Evolutionary conservation across 2,113 vertebrate genomes (phyloP), one percentile per base, ranked within the genome.

Genomic region (Ammospiza caudacuta): DNA sequence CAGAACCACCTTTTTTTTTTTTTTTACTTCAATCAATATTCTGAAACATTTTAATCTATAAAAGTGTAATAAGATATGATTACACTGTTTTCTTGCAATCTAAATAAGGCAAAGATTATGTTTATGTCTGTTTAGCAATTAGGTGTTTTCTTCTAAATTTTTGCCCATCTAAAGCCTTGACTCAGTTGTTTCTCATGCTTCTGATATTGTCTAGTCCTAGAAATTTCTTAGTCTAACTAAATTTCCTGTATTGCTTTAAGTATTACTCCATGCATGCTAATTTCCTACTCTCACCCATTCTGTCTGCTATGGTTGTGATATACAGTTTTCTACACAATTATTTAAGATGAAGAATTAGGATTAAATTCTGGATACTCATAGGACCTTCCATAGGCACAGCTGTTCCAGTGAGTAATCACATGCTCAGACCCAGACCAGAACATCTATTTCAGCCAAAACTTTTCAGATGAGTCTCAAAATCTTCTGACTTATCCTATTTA

Each of bases 11-110:
- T 37, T 37, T 37, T 37, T 79, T 82, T 87, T 49, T 49, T 14
- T 49, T 51, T 51, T 51, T 49, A 41, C 6, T 74, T 49, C 51
- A 83, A 59, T 96, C 79, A 88, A 95, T 96, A 95, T 28, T 74
- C 31, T 47, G n/a, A 89, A 87, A 61, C 8, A 35, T 76, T 87
- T 93, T 46, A 72, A 91, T 87, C 70, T 64, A 90, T 79, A 90
- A 64, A 95, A 79, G 39, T 31, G 24, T 41, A 84, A 35, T 28
- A 49, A 61, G 31, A 82, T 84, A 91, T 70, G 37, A 70, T 74
- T 52, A 68, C 39, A 44, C 9, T 59, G 31, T 76, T 95, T 85
- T 57, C 17, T 64, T 92, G 29, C 21, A 44, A 22, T 61, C 35
- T 94, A 93, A 64, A 85, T 57, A 64, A 87, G 12, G 35, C 54